phyloP scores from a whole-genome alignment of 2,888 invertebrate genomes.

The Hypolimnas misippus region DNA sequence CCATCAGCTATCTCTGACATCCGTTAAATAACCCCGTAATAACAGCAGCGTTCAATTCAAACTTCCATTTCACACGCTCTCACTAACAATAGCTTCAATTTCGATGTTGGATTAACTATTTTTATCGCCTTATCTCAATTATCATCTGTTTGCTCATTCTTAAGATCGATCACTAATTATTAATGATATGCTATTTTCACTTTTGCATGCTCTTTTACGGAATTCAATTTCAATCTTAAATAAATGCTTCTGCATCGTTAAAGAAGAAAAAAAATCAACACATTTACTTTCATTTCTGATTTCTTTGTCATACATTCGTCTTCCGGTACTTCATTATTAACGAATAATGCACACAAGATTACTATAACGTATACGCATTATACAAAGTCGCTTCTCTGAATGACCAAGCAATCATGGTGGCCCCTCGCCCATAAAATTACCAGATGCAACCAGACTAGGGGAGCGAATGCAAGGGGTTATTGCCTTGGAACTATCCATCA shows the following conservation, averaged over 20 bases:
- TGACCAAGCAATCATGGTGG: slow-evolving; percentile 65
- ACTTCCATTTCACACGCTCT: slow-evolving; percentile 58
- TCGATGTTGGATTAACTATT: slow-evolving; percentile 54
- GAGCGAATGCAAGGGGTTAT: slow-evolving; percentile 79
- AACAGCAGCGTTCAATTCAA: slow-evolving; percentile 49
- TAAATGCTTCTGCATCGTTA: background rate
- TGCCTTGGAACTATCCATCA: slow-evolving; percentile 75
- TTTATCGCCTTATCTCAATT: slow-evolving; percentile 41
- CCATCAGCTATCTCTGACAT: slow-evolving; percentile 45
- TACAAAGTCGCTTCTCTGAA: slow-evolving; percentile 47
- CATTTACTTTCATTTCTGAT: slow-evolving; percentile 11
- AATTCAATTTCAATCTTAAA: slow-evolving; percentile 16
- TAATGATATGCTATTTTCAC: slow-evolving; percentile 40
- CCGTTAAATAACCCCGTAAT: slow-evolving; percentile 48
- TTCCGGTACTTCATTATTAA: background rate
- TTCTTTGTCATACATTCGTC: background rate
- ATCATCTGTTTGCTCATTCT: slow-evolving; percentile 39
- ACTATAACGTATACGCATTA: slow-evolving; percentile 11
- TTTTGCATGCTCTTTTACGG: slow-evolving; percentile 30
- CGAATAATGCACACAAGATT: background rate
- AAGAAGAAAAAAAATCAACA: background rate
- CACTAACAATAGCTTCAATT: slow-evolving; percentile 56
- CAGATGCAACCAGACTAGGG: slow-evolving; percentile 73
- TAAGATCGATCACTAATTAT: slow-evolving; percentile 35
- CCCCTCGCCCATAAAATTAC: slow-evolving; percentile 78